These are phyloP conservation scores for Oophaga pumilio DNA, from an alignment of 2,113 vertebrate species.

Conservation along the genomic window DNA sequence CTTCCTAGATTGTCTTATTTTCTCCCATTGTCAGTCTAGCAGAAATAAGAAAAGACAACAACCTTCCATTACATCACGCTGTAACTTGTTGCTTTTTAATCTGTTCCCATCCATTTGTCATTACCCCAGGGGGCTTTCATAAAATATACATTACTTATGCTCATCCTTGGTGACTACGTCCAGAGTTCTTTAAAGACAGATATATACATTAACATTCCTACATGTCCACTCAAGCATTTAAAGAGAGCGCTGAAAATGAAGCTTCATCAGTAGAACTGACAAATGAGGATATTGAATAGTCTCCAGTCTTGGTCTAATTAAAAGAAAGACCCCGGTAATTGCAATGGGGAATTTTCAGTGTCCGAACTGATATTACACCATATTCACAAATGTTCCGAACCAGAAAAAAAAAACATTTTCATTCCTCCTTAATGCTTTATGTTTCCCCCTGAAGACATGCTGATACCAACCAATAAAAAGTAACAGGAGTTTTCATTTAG, in stretches of 20 bases:
- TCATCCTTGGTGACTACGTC: not conserved
- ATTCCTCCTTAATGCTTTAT: not conserved
- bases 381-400: not conserved
- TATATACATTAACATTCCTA: constrained; percentile 46
- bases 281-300: not conserved
- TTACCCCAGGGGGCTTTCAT: not conserved
- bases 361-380: not conserved
- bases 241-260: not conserved
- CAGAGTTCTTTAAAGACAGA: constrained; percentile 5
- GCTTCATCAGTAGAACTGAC: not conserved
- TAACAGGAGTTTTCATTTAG: not conserved
- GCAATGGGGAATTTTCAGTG: not conserved
- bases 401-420: not conserved
- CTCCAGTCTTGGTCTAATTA: constrained; percentile 17
- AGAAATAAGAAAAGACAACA: not conserved
- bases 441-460: not conserved
- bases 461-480: not conserved
- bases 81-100: constrained; percentile 30
- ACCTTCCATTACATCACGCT: constrained; percentile 20
- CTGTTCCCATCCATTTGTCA: constrained; percentile 16
- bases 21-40: not conserved
- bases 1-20: not conserved
- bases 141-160: constrained; percentile 28
- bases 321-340: not conserved
- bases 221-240: constrained; percentile 26